These are phyloP conservation scores for Quadriops clusia DNA, from an alignment of 2,888 invertebrate genomes.

Conservation along the genomic window DNA sequence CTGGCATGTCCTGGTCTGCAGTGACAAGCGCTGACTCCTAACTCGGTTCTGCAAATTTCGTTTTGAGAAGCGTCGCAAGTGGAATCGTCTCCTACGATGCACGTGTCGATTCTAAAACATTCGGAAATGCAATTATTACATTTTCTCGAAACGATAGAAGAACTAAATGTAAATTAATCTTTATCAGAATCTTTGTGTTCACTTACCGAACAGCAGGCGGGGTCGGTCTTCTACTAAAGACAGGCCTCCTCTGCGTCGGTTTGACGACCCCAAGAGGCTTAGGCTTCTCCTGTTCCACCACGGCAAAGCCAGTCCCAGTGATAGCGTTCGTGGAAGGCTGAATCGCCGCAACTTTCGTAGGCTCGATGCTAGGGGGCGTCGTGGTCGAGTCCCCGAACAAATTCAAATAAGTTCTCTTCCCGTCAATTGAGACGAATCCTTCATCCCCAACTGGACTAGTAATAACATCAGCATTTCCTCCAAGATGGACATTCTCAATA, in stretches of 20 bases:
- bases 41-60: constrained; percentile 78
- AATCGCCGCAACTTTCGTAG: constrained; percentile 12
- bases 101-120: constrained; percentile 66
- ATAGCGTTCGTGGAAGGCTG: constrained; percentile 27
- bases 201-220: constrained; percentile 54
- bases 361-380: constrained; percentile 23
- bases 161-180: background rate
- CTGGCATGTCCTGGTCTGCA: constrained; percentile 70
- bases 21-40: constrained; percentile 77
- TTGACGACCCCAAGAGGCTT: constrained; percentile 29
- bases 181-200: background rate
- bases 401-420: constrained; percentile 79
- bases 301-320: constrained; percentile 54
- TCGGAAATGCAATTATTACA: constrained; percentile 4
- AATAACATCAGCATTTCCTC: constrained; percentile 51
- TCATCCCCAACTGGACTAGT: constrained; percentile 68
- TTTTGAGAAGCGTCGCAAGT: constrained; percentile 82
- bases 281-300: constrained; percentile 45
- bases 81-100: constrained; percentile 85
- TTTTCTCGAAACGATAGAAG: background rate
- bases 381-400: constrained; percentile 56
- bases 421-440: constrained; percentile 84
- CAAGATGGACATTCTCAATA: constrained; percentile 43
- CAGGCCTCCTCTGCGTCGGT: constrained; percentile 41
- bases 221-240: constrained; percentile 48